A percentile compares a stretch with the other conserved stretches of the same genome.
These are phyloP conservation scores for Chrysomallon squamiferum DNA, from an alignment of 1,140 invertebrate genomes.

Conservation along the genomic window DNA sequence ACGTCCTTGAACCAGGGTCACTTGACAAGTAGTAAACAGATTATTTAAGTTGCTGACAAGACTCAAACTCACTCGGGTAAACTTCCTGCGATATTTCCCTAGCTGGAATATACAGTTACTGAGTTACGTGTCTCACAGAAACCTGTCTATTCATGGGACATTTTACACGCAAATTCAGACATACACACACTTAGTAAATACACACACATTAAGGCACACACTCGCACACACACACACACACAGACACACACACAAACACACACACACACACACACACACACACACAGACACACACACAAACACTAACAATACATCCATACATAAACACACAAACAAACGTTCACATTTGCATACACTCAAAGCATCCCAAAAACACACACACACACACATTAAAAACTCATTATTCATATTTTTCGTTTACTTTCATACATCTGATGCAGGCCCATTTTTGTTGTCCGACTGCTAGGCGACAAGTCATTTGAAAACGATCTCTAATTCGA, in stretches of 20 bases:
- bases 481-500: too few relatives aligned
- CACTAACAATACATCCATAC: not conserved
- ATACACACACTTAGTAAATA: not conserved
- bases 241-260: not conserved
- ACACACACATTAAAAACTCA: not conserved
- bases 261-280: constrained; percentile 4
- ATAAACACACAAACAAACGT: not conserved
- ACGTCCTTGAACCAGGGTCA: too few relatives aligned
- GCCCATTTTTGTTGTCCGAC: too few relatives aligned
- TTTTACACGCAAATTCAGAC: too few relatives aligned
- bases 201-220: not conserved
- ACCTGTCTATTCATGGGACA: too few relatives aligned
- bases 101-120: too few relatives aligned
- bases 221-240: constrained; percentile 4
- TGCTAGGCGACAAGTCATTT: too few relatives aligned
- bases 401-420: not conserved
- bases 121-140: too few relatives aligned
- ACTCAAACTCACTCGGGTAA: too few relatives aligned
- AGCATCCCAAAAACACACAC: not conserved
- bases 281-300: not conserved
- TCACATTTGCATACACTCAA: not conserved
- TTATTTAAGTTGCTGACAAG: too few relatives aligned
- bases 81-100: too few relatives aligned
- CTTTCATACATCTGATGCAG: not conserved
- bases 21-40: too few relatives aligned